Evolutionary conservation across 2,888 invertebrate genomes (phyloP).

Genomic region (Euclidia mi): DNA sequence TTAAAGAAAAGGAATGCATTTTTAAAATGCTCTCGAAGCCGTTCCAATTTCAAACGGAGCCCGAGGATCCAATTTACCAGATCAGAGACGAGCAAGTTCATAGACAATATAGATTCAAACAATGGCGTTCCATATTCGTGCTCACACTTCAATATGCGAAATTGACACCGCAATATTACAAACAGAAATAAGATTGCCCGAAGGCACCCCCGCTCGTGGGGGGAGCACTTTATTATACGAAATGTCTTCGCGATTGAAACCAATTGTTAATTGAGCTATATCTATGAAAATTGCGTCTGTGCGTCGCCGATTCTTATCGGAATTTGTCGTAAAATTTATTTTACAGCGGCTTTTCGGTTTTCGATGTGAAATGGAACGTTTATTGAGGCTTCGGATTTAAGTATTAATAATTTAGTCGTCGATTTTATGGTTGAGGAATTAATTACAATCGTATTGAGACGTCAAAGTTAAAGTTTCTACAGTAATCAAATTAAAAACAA

Average conservation of each 20-base stretch:
- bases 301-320: slow-evolving; percentile 86
- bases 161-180: slow-evolving; percentile 90
- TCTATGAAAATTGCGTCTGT: slow-evolving; percentile 89
- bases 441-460: slow-evolving; percentile 45
- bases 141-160: slow-evolving; percentile 88
- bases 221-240: slow-evolving; percentile 86
- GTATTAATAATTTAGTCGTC: slow-evolving; percentile 63
- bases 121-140: slow-evolving; percentile 79
- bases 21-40: slow-evolving; percentile 30
- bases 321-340: slow-evolving; percentile 87
- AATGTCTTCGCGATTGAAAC: slow-evolving; percentile 89
- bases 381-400: slow-evolving; percentile 70
- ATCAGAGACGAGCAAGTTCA: slow-evolving; percentile 74
- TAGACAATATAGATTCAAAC: slow-evolving; percentile 79
- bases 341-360: slow-evolving; percentile 75
- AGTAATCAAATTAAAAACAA: slow-evolving; percentile 1
- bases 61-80: slow-evolving; percentile 65
- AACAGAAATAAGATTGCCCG: slow-evolving; percentile 89
- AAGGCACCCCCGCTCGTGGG: slow-evolving; percentile 72
- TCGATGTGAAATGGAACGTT: slow-evolving; percentile 73
- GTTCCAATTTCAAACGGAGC: slow-evolving; percentile 47
- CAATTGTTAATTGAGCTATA: slow-evolving; percentile 90
- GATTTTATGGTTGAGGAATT: slow-evolving; percentile 49
- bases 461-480: background rate
- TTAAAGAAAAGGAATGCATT: slow-evolving; percentile 27